Conservation (phyloP, 1,140 invertebrate genomes). For the Leucophenga varia region DNA sequence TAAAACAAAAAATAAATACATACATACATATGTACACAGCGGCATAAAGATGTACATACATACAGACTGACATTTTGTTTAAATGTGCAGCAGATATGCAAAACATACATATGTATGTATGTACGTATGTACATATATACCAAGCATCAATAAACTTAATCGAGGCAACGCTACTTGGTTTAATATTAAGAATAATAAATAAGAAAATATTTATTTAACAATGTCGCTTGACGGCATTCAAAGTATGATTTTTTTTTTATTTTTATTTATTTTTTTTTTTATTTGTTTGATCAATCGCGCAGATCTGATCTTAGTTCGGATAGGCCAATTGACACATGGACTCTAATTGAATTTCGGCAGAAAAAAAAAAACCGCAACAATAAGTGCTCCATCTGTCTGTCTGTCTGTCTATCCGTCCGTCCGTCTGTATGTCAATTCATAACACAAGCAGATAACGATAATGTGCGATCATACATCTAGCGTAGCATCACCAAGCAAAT, state of each 20-base stretch:
- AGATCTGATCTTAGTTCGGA: conserved; percentile 29
- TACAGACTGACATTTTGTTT: conserved; percentile 12
- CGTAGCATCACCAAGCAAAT: too few relatives aligned
- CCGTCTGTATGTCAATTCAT: too few relatives aligned
- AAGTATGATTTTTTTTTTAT: not conserved
- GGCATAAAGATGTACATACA: conserved; percentile 1
- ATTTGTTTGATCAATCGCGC: not conserved
- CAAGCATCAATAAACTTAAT: not conserved
- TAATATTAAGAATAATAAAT: too few relatives aligned
- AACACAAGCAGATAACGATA: too few relatives aligned
- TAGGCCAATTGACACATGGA: conserved; percentile 32
- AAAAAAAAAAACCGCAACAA: too few relatives aligned
- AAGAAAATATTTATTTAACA: too few relatives aligned
- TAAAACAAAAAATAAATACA: conserved; percentile 14
- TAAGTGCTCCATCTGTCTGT: too few relatives aligned
- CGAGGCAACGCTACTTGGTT: too few relatives aligned
- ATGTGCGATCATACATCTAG: too few relatives aligned
- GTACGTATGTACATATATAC: conserved; percentile 9
- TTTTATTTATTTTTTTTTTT: conserved; percentile 6
- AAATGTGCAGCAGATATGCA: not conserved
- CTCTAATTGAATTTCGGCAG: conserved; percentile 42
- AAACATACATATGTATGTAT: conserved; percentile 13
- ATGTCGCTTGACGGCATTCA: too few relatives aligned
- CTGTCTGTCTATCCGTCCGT: too few relatives aligned
- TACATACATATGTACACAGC: not conserved